Evolutionary conservation across 2,797 vertebrate species (phyloP).

Genomic region (Cygnus olor): DNA sequence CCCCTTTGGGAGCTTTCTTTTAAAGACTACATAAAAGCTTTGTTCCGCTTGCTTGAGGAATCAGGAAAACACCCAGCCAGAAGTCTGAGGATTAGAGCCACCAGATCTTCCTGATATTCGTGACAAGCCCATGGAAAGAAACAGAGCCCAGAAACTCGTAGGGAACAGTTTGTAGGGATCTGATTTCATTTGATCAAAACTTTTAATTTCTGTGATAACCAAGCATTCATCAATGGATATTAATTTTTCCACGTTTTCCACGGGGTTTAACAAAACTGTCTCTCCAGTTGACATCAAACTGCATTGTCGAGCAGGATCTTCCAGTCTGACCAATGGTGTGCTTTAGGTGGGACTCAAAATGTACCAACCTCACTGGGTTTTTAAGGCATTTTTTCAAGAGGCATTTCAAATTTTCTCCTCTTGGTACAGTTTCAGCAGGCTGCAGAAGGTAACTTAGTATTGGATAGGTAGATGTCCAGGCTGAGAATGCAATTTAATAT

Average conservation of each 20-base stretch:
- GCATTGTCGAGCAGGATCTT: background rate
- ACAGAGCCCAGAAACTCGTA: background rate
- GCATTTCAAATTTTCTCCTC: background rate
- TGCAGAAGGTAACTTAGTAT: background rate
- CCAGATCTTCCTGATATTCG: background rate
- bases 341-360: background rate
- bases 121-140: background rate
- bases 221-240: background rate
- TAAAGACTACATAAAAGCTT: background rate
- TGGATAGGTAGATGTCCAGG: background rate
- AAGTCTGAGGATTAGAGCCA: background rate
- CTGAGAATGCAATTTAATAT: constrained; percentile 22
- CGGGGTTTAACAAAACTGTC: background rate
- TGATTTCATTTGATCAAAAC: background rate
- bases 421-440: background rate
- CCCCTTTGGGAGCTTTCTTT: background rate
- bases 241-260: background rate
- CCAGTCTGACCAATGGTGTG: background rate
- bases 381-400: background rate
- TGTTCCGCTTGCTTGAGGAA: background rate
- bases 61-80: background rate
- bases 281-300: background rate
- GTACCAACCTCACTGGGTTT: background rate
- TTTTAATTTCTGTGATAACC: background rate
- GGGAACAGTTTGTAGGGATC: background rate